Percentiles rank a stretch among this genome's conserved stretches.
Conservation (phyloP, 1,140 invertebrate genomes). For the Metaphire vulgaris region DNA sequence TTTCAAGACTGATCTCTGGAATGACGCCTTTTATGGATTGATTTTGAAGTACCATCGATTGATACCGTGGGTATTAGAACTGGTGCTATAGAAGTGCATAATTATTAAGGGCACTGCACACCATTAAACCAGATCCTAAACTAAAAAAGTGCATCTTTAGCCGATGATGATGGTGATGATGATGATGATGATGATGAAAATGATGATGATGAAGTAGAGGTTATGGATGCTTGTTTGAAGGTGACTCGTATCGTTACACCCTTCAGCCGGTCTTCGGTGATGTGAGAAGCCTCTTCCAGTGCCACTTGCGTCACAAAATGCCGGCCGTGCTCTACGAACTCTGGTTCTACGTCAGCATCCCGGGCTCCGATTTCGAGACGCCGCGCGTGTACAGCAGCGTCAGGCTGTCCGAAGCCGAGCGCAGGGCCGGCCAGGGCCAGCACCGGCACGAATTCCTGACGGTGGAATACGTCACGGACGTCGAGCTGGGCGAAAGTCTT, state of each 20-base stretch:
- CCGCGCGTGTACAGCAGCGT: conserved; percentile 32
- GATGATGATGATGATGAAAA: too few relatives aligned
- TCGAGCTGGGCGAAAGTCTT: neutral
- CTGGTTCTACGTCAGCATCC: conserved; percentile 37
- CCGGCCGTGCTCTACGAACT: conserved; percentile 39
- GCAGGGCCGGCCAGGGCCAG: neutral
- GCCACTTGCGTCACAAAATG: conserved; percentile 38
- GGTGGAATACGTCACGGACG: neutral
- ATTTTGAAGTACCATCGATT: too few relatives aligned
- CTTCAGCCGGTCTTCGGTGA: neutral
- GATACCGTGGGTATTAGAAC: too few relatives aligned
- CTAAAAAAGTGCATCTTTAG: too few relatives aligned
- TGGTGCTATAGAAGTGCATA: too few relatives aligned
- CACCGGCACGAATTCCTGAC: neutral
- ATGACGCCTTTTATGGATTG: too few relatives aligned
- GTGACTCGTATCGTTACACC: neutral
- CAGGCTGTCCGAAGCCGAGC: neutral
- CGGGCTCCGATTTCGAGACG: conserved; percentile 33
- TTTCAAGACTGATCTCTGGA: too few relatives aligned
- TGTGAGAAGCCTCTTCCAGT: conserved; percentile 30
- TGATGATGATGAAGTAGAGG: too few relatives aligned
- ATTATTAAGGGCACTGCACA: too few relatives aligned
- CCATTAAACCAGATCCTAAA: too few relatives aligned
- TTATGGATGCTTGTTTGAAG: too few relatives aligned
- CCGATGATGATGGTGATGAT: too few relatives aligned